These are phyloP conservation scores for Chloroceryle inda DNA, from an alignment of 2,797 vertebrate genomes.

Conservation along the genomic window DNA sequence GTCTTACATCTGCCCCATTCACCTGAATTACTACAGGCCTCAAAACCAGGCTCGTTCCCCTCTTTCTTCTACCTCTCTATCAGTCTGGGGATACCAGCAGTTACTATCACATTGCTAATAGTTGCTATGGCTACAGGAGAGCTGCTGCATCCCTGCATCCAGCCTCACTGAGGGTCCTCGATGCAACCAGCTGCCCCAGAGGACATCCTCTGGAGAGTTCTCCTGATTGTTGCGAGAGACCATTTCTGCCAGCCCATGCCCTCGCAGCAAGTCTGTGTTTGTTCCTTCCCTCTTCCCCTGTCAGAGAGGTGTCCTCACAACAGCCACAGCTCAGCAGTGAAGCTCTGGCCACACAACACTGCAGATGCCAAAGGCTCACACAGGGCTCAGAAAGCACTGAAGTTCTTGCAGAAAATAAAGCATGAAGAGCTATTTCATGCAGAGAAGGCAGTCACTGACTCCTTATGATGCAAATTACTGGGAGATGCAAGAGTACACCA, in stretches of 20 bases:
- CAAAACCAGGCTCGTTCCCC: background rate
- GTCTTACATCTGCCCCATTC: fast-evolving
- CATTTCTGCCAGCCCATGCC: background rate
- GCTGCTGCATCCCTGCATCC: background rate
- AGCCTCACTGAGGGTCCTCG: fast-evolving
- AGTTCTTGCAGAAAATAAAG: background rate
- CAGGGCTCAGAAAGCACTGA: background rate
- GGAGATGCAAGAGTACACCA: fast-evolving
- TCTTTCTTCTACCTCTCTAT: background rate
- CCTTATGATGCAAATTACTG: fast-evolving
- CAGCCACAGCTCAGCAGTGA: background rate
- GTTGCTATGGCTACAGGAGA: slow-evolving; percentile 23
- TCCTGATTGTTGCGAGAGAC: background rate
- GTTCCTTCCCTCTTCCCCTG: background rate
- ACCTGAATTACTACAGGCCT: background rate
- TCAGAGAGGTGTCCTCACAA: fast-evolving
- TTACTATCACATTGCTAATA: background rate
- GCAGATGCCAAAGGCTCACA: background rate
- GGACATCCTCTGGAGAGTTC: background rate
- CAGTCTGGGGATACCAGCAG: background rate
- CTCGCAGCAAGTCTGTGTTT: background rate
- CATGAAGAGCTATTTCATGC: background rate
- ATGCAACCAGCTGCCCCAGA: background rate
- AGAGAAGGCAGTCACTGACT: background rate
- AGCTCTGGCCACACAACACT: fast-evolving